Evolutionary conservation across 2,113 vertebrate genomes (phyloP), one percentile per base, ranked within the genome.

Genomic region (Marcusenius ussheri): DNA sequence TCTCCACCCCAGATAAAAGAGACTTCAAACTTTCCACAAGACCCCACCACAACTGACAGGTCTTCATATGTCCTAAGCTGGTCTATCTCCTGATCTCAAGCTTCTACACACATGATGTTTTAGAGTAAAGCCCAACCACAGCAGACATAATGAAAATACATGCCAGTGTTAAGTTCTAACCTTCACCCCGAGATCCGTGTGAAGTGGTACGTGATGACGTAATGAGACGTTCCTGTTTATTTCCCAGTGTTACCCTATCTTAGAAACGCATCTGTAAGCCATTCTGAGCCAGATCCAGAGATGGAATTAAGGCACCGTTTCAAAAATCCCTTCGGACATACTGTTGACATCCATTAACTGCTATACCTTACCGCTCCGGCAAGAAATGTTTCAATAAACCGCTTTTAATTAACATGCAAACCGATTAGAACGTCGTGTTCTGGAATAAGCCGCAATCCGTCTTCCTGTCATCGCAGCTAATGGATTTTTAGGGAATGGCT

Each of bases 361-460:
- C 93, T 91, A 93, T 92, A 92, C 93, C 92, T 94, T 92, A 91
- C 86, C 24, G 31, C 88, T 91, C 50, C 85, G 92, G 91, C 93
- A 91, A 93, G 92, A 93, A 94, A 94, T 92, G 93, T 94, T 95
- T 95, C 93, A 94, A 95, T 95, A 94, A 94, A 95, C 49, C 83
- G 93, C 91, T 93, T 91, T 95, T 95, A 95, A 96, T 96, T 95
- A 95, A 94, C 95, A 95, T 93, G 93, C 92, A 91, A 77, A 93
- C 90, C 92, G 91, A 96, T 96, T 94, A 95, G 93, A 94, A 94
- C 94, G 94, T 95, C 95, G 95, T 95, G 94, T 95, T 95, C 92
- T 92, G 92, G 93, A 95, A 95, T 91, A 93, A 92, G 91, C 91
- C 92, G 91, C 92, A 94, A 96, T 96, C 95, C 92, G 94, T 96